These are phyloP conservation scores for Antrozous pallidus DNA, from an alignment of 2,797 vertebrate genomes.

Conservation along the genomic window DNA sequence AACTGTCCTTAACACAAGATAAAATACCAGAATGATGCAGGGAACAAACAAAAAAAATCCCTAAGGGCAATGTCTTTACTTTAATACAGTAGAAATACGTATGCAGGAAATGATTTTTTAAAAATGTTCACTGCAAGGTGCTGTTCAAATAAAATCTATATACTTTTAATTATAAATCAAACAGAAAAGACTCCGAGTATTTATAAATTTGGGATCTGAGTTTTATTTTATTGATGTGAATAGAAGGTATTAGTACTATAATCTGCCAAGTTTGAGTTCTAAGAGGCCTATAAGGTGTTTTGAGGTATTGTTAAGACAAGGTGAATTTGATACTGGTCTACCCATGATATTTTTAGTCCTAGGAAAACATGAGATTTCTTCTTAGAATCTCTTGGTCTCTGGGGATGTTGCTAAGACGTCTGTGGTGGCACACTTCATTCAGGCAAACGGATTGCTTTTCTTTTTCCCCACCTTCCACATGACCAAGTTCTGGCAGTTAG, in stretches of 20 bases:
- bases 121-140: background rate
- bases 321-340: background rate
- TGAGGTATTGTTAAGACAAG: background rate
- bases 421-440: background rate
- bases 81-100: constrained; percentile 51
- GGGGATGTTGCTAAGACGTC: background rate
- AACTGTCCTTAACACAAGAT: constrained; percentile 14
- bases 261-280: background rate
- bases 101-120: background rate
- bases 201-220: constrained; percentile 27
- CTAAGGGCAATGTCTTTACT: constrained; percentile 41
- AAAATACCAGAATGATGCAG: constrained; percentile 24
- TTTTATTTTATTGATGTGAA: background rate
- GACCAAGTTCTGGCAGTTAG: background rate
- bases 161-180: constrained; percentile 52
- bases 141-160: constrained; percentile 23
- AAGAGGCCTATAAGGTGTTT: background rate
- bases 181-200: background rate
- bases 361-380: constrained; percentile 19
- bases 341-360: background rate
- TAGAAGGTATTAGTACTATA: background rate
- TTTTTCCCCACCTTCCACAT: background rate
- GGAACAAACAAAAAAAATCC: background rate
- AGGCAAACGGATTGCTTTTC: background rate
- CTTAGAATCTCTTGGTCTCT: constrained; percentile 4